Conservation (phyloP, 1,140 invertebrate species). For the Anoplolepis gracilipes region DNA sequence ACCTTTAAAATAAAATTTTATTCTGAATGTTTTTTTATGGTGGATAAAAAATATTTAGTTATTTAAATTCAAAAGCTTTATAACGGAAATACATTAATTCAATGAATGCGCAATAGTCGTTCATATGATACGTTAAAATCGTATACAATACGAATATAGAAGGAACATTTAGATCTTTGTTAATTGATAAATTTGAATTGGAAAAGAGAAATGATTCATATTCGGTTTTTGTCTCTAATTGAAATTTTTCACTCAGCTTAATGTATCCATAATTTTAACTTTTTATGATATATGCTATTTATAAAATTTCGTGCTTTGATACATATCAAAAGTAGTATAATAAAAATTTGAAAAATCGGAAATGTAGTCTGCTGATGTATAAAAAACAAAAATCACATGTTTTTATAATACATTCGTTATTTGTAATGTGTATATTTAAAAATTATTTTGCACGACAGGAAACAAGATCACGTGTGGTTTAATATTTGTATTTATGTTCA, state of each 20-base stretch:
- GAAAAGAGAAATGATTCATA: slow-evolving; percentile 11
- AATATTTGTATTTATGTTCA: background rate
- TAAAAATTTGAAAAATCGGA: background rate
- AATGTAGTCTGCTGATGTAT: background rate
- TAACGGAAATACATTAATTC: background rate
- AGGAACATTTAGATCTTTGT: slow-evolving; percentile 21
- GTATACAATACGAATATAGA: slow-evolving; percentile 1
- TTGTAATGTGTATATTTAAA: background rate
- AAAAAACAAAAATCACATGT: background rate
- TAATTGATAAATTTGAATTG: slow-evolving; percentile 37
- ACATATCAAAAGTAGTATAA: background rate
- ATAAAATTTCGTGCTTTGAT: background rate
- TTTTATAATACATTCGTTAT: background rate
- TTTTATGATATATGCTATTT: slow-evolving; percentile 1
- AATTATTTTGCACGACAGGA: background rate
- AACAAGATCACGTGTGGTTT: background rate
- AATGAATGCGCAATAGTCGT: background rate
- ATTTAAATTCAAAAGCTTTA: slow-evolving; percentile 31
- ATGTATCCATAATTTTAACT: slow-evolving; percentile 19
- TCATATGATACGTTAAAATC: slow-evolving; percentile 4
- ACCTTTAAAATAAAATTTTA: slow-evolving; percentile 2
- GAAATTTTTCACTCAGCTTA: background rate
- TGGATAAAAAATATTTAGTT: background rate
- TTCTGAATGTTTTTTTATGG: background rate
- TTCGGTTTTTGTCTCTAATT: background rate